Base-by-base conservation (phyloP, 2,113 vertebrate genomes). In the Phalacrocorax carbo region DNA sequence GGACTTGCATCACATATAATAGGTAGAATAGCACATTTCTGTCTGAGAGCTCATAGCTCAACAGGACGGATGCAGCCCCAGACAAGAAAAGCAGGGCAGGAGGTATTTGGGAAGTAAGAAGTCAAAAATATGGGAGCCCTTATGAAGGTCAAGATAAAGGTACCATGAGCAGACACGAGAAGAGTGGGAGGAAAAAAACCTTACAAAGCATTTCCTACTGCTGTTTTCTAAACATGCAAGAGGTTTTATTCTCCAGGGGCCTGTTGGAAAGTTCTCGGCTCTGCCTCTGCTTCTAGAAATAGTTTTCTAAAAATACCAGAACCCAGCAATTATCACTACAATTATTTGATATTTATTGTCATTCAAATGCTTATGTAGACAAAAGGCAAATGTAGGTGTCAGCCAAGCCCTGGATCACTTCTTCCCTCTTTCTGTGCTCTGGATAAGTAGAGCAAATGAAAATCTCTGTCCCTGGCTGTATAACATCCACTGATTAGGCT, bases 231-330 rank as follows among this genome's bases (percentile, higher is more conserved):
- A 94, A 78, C 21, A 21, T 15, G 25, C 69, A 60, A 88, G 88
- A 83, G 48, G 34, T 61, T 94, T 92, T 66, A 49, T 62, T 69
- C 52, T 79, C 66, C 34, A 87, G 17, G 11, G 95, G 52, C 49
- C 70, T 55, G 42, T 69, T 86, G 58, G 81, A 84, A 93, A 87
- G 52, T 85, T 94, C 54, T 94, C 38, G 73, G 75, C 46, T 76
- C 84, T 87, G 73, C 15, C 40, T 91, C 93, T 94, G 73, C 61
- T 94, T 94, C 89, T 66, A 62, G 78, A 89, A 97, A 94, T 83
- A 91, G 78, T 55, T 89, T 86, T 80, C 89, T 91, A 91, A 88
- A 97, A 93, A 90, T 94, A 93, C 5, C 34, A 89, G 48, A 91
- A 89, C 17, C 20, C 66, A 93, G 83, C 68, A 93, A 95, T 93